A percentile compares a stretch with the other conserved stretches of the same genome.
Evolutionary conservation across 2,113 vertebrate genomes (phyloP).

Genomic region (Nycticorax nycticorax): DNA sequence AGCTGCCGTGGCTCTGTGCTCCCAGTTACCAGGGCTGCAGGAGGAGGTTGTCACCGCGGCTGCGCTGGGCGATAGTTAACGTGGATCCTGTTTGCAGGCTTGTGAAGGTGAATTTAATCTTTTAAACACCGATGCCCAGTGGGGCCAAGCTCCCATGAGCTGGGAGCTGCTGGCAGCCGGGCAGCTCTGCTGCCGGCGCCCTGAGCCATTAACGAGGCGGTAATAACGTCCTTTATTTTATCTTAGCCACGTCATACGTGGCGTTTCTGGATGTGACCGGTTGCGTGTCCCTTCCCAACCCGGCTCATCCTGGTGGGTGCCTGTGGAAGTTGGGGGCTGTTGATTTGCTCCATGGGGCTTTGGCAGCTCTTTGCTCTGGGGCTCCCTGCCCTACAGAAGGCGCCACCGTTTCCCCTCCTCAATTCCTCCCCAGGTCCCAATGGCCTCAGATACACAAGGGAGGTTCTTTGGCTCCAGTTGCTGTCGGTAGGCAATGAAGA

Average conservation of each 20-base stretch:
- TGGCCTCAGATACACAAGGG: not conserved
- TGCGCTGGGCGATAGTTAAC: fast-evolving
- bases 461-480: not conserved
- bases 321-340: fast-evolving
- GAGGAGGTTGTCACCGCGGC: not conserved
- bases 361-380: not conserved
- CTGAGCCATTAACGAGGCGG: not conserved
- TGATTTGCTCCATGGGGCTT: fast-evolving
- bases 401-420: no score
- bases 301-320: not conserved
- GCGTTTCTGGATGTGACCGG: not conserved
- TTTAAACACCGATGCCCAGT: not conserved
- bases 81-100: not conserved
- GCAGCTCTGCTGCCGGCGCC: fast-evolving
- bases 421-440: fast-evolving
- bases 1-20: not conserved
- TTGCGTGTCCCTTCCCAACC: not conserved
- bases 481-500: not conserved
- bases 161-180: not conserved
- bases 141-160: not conserved
- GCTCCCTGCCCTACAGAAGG: not conserved
- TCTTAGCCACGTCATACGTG: fast-evolving
- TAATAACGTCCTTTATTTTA: not conserved
- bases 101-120: constrained; percentile 6
- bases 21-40: fast-evolving